Conservation (phyloP, 2,888 invertebrate genomes). For the Cryptus armator region DNA sequence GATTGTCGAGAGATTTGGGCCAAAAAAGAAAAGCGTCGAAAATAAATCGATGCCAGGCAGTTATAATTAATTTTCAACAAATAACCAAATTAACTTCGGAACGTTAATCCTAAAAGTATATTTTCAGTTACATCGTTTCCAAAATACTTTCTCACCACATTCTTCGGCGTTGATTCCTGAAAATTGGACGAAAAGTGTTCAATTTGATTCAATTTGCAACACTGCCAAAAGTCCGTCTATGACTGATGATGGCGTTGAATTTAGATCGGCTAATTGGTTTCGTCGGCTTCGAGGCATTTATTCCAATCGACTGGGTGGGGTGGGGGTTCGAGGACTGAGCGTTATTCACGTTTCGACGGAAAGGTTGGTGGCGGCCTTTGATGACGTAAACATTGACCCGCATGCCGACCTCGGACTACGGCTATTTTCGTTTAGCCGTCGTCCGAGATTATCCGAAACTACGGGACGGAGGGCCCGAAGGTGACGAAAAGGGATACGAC, state of each 20-base stretch:
- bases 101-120: background rate
- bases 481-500: conserved; percentile 37
- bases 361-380: conserved; percentile 72
- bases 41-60: background rate
- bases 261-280: conserved; percentile 39
- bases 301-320: conserved; percentile 1
- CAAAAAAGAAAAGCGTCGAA: background rate
- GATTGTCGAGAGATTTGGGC: too few species aligned
- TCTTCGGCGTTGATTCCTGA: background rate
- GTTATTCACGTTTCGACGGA: conserved; percentile 57
- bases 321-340: background rate
- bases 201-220: conserved; percentile 12
- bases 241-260: conserved; percentile 35
- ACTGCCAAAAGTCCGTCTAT: background rate
- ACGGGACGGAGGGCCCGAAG: conserved; percentile 39
- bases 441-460: conserved; percentile 67
- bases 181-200: background rate
- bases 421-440: conserved; percentile 79
- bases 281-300: conserved; percentile 19
- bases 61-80: background rate
- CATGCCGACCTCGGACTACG: conserved; percentile 75
- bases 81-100: background rate
- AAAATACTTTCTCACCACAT: conserved; percentile 15
- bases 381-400: conserved; percentile 83
- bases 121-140: background rate